A percentile compares a stretch with the other conserved stretches of the same genome.
phyloP scores from a whole-genome alignment of 2,797 vertebrate genomes.

The Eidolon dupreanum region DNA sequence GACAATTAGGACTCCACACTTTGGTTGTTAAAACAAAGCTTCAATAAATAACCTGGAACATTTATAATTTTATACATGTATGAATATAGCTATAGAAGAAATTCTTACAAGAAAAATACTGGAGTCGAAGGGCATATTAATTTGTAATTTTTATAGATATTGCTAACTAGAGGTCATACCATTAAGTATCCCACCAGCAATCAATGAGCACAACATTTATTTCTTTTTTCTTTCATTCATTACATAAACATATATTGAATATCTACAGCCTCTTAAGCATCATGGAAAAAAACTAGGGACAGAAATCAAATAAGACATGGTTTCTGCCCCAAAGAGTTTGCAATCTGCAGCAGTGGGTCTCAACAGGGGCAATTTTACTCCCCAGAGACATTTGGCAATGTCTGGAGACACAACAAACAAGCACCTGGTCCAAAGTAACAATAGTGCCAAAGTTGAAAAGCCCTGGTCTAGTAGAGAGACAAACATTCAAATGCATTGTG shows the following conservation, averaged over 20 bases:
- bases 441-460: not conserved
- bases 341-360: not conserved
- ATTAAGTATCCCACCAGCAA: not conserved
- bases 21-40: not conserved
- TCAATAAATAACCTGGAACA: not conserved
- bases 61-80: not conserved
- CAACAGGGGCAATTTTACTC: not conserved
- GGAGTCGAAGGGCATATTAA: not conserved
- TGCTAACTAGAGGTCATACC: not conserved
- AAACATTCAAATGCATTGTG: not conserved
- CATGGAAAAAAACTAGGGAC: not conserved
- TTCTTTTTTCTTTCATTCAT: not conserved
- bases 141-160: not conserved
- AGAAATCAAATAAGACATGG: not conserved
- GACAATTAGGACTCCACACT: not conserved
- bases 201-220: not conserved
- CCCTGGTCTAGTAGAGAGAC: accelerated
- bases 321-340: not conserved
- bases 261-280: not conserved
- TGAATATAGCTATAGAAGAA: not conserved
- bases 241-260: not conserved
- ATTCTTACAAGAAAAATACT: not conserved
- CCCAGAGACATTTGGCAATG: not conserved
- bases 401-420: not conserved
- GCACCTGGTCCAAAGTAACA: not conserved